Percentiles rank a stretch among this genome's conserved stretches.
Evolutionary conservation across 2,797 vertebrate species (phyloP).

Genomic region (Petrocephalus schoutedeni): DNA sequence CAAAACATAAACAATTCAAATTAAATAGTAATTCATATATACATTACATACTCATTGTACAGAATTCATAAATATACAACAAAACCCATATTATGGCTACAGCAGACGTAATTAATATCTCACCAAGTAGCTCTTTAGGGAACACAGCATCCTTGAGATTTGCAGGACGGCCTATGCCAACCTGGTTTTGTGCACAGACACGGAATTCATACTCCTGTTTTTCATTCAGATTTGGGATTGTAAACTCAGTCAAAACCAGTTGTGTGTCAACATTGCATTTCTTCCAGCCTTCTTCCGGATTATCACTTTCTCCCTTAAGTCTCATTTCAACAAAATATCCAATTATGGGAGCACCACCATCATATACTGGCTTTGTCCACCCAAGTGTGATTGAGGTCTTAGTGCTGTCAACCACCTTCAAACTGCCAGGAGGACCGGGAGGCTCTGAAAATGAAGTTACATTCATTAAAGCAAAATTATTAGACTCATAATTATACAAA

Average conservation of each 20-base stretch:
- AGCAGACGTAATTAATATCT: conserved; percentile 27
- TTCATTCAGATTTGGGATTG: conserved; percentile 80
- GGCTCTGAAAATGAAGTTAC: conserved; percentile 68
- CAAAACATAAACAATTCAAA: not conserved
- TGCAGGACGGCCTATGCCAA: conserved; percentile 90
- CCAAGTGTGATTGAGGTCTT: conserved; percentile 82
- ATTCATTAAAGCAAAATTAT: not conserved
- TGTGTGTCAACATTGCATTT: conserved; percentile 83
- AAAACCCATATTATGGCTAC: conserved; percentile 6
- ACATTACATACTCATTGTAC: not conserved
- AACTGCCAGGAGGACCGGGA: conserved; percentile 84
- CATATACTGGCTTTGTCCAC: conserved; percentile 92
- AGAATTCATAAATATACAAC: not conserved
- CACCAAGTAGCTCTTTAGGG: conserved; percentile 92
- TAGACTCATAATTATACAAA: conserved; percentile 21
- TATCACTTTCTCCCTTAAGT: conserved; percentile 76
- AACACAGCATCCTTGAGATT: conserved; percentile 86
- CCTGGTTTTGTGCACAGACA: conserved; percentile 92
- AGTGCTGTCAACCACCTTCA: conserved; percentile 92
- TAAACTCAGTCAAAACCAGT: conserved; percentile 87
- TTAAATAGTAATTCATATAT: not conserved
- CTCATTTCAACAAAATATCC: conserved; percentile 90
- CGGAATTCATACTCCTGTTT: conserved; percentile 92
- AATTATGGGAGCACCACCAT: conserved; percentile 92
- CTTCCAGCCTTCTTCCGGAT: conserved; percentile 85